phyloP scores from a whole-genome alignment of 2,797 vertebrate species.

The Ispidina lecontei region DNA sequence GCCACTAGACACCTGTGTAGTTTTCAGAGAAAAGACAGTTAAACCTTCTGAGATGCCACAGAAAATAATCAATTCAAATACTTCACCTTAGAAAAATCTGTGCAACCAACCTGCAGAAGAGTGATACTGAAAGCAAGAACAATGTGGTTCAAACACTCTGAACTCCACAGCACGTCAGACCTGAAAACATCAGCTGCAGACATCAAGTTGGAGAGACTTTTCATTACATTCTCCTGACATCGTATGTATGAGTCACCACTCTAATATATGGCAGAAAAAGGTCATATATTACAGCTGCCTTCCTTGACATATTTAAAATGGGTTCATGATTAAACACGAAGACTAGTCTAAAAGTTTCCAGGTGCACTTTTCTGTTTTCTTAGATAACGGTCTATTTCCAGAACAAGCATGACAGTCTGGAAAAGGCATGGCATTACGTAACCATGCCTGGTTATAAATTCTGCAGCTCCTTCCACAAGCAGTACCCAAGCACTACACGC shows the following conservation, averaged over 20 bases:
- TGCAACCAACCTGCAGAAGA: not conserved
- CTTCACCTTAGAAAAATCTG: not conserved
- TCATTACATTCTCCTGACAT: constrained; percentile 15
- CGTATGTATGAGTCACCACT: constrained; percentile 3
- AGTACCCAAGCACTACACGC: not conserved
- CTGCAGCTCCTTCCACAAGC: not conserved
- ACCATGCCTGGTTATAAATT: not conserved
- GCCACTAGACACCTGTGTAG: not conserved
- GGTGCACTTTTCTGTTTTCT: constrained; percentile 57
- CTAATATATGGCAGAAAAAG: constrained; percentile 38
- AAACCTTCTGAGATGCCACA: not conserved
- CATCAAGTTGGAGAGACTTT: not conserved
- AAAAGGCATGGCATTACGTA: not conserved
- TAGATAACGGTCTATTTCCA: constrained; percentile 45
- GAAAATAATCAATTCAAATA: not conserved
- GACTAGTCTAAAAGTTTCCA: constrained; percentile 58
- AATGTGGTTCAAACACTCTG: not conserved
- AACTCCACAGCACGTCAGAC: not conserved
- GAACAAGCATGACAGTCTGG: not conserved
- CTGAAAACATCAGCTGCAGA: not conserved
- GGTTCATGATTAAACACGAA: constrained; percentile 41
- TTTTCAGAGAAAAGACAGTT: not conserved
- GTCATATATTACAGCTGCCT: constrained; percentile 56
- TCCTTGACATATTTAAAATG: constrained; percentile 11
- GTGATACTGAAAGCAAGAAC: not conserved